These are phyloP conservation scores for Eledone cirrhosa DNA, from an alignment of 2,888 invertebrate genomes.

Conservation along the genomic window DNA sequence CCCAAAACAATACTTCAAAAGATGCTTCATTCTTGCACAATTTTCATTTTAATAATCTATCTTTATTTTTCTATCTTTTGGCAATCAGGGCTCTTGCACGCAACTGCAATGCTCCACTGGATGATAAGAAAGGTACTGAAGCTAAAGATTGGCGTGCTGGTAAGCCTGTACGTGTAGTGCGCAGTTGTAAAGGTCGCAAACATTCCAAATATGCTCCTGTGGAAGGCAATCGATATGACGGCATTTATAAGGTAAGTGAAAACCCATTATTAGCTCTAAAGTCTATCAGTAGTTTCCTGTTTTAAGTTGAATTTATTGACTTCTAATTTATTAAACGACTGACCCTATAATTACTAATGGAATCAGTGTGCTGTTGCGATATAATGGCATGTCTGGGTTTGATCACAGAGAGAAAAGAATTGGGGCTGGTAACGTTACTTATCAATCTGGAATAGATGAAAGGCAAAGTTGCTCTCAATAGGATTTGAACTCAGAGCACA, in stretches of 20 bases:
- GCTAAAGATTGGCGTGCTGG: constrained; percentile 79
- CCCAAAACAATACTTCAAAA: background rate
- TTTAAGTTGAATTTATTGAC: no score
- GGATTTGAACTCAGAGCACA: no score
- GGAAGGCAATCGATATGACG: constrained; percentile 80
- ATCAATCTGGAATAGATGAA: no score
- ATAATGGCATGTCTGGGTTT: no score
- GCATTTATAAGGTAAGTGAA: constrained; percentile 77
- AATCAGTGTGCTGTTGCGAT: no score
- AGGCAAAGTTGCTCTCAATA: no score
- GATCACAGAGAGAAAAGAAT: no score
- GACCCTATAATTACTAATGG: no score
- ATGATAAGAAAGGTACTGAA: constrained; percentile 76
- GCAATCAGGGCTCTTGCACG: constrained; percentile 77
- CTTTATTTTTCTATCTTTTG: constrained; percentile 34
- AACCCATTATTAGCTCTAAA: no score
- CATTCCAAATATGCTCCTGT: constrained; percentile 82
- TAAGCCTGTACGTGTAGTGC: constrained; percentile 81
- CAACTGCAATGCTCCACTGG: constrained; percentile 77
- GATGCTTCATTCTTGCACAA: background rate
- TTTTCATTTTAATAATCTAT: background rate
- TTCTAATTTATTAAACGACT: no score
- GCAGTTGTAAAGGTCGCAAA: constrained; percentile 79
- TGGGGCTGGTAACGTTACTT: no score
- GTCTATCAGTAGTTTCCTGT: no score